Evolutionary conservation across 2,113 vertebrate species (phyloP).

Genomic region (human (Homo sapiens)): GRCh38 chr16:14491001-14491500

Average conservation of each 20-base stretch:
- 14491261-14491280: too few relatives aligned
- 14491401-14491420: neutral
- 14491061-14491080: neutral
- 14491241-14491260: neutral
- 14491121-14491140: neutral
- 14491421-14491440: neutral
- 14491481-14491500: too few relatives aligned
- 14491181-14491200: neutral
- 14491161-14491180: neutral
- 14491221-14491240: neutral
- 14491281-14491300: neutral
- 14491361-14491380: neutral
- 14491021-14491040: neutral
- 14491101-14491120: neutral
- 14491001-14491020: neutral
- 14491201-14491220: neutral
- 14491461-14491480: neutral
- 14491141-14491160: neutral
- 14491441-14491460: neutral
- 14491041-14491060: neutral
- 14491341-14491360: neutral
- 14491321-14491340: neutral
- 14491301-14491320: neutral
- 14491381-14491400: neutral
- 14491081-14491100: neutral